phyloP scores from a whole-genome alignment of 2,888 invertebrate genomes.

The Amiota communis region DNA sequence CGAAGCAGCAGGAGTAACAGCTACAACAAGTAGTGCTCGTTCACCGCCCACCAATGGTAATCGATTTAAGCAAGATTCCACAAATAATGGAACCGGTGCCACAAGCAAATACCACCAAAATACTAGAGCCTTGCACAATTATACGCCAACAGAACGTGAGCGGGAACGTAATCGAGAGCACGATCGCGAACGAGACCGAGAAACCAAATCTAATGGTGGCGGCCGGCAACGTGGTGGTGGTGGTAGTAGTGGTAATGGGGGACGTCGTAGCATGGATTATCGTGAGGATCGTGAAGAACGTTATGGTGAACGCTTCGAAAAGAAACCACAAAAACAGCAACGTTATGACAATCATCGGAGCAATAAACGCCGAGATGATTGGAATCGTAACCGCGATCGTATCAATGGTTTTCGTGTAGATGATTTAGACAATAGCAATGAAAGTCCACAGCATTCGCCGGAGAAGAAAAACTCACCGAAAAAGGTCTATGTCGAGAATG shows the following conservation, averaged over 20 bases:
- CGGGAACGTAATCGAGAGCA: slow-evolving; percentile 34
- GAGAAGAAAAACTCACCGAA: slow-evolving; percentile 63
- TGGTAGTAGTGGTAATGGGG: not conserved
- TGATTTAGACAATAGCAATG: slow-evolving; percentile 68
- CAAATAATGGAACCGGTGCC: slow-evolving; percentile 30
- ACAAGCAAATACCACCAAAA: slow-evolving; percentile 35
- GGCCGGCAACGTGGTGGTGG: not conserved
- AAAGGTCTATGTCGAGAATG: slow-evolving; percentile 60
- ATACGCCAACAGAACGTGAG: slow-evolving; percentile 29
- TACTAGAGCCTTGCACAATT: not conserved
- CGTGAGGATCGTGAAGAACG: slow-evolving; percentile 50
- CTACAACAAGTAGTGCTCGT: slow-evolving; percentile 31
- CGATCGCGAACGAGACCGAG: slow-evolving; percentile 31
- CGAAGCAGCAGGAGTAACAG: slow-evolving; percentile 14
- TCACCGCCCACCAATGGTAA: not conserved
- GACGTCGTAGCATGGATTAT: slow-evolving; percentile 45
- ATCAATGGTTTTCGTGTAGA: slow-evolving; percentile 68
- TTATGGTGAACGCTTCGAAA: slow-evolving; percentile 46
- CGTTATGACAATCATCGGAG: slow-evolving; percentile 71
- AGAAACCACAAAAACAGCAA: slow-evolving; percentile 67
- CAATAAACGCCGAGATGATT: slow-evolving; percentile 70
- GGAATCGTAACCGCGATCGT: slow-evolving; percentile 71
- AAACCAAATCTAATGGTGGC: slow-evolving; percentile 8
- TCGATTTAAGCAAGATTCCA: not conserved
- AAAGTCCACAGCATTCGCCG: slow-evolving; percentile 66